Evolutionary conservation across 2,113 vertebrate species (phyloP), one percentile per base, ranked within the genome.

Genomic region (Rhagologus leucostigma): DNA sequence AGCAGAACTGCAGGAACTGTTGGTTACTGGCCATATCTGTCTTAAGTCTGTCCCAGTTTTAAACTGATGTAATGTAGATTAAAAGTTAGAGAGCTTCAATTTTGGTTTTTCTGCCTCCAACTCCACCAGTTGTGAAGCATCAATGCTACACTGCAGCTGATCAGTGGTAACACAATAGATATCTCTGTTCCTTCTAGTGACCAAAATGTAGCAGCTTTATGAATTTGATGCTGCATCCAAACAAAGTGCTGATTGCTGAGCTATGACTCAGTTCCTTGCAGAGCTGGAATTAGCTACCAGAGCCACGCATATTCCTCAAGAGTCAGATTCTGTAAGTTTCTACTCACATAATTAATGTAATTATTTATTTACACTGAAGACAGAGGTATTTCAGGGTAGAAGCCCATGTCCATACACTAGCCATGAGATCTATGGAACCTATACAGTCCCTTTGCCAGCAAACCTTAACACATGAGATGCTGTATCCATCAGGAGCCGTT

Each of bases 1-100:
- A 85, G 82, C 67, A 93, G 59, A 86, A 59, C 85, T 92, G 63
- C 71, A 92, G 75, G 89, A 73, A 79, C n/a, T 85, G 44, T 83
- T 80, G 70, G 53, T 93, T 80, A 86, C 55, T 63, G 71, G 68
- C 80, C 73, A 32, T 95, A 88, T 65, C 50, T 92, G 29, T 79
- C 78, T 76, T 35, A 62, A 90, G 62, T 55, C 42, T 93, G 26
- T 80, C 79, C 37, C 59, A 63, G n/a, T 62, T 87, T 59, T 44
- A 78, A 87, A 82, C 47, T 37, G 52, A 68, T 75, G 26, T 19
- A 87, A 74, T 1, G 7, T 73, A 84, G 56, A 55, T 50, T 68
- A 67, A 81, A 92, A 97, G 10, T 59, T 41, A 50, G 30, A 78
- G 65, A 56, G 19, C 59, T 79, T 87, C 63, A 44, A 20, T 39